phyloP scores from a whole-genome alignment of 2,888 invertebrate species.

The Temnothorax rugatulus region DNA sequence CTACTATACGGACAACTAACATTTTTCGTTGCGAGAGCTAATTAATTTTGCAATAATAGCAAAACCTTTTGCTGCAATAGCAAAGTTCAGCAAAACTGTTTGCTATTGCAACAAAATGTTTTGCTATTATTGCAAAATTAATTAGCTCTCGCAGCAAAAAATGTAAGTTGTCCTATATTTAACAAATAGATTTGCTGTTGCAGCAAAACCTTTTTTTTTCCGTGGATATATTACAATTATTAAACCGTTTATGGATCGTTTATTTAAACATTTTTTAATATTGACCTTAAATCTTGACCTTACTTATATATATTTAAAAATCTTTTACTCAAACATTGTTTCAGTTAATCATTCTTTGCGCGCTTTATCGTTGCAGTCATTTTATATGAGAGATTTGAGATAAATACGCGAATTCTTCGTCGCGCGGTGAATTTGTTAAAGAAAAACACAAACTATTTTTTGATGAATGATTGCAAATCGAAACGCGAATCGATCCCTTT shows the following conservation, averaged over 20 bases:
- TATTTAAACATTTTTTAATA: not conserved
- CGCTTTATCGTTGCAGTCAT: not conserved
- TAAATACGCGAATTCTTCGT: not conserved
- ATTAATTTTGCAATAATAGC: too few species aligned
- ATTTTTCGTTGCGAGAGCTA: too few species aligned
- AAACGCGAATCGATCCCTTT: constrained; percentile 58
- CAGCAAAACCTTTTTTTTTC: too few species aligned
- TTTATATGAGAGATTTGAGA: not conserved
- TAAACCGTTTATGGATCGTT: not conserved
- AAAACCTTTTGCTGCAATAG: too few species aligned
- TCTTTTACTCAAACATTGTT: not conserved
- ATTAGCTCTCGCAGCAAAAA: too few species aligned
- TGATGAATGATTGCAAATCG: constrained; percentile 65
- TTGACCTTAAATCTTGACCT: too few species aligned
- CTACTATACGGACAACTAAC: too few species aligned
- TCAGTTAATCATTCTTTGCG: not conserved
- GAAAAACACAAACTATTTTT: not conserved
- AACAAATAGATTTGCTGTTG: too few species aligned
- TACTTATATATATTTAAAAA: not conserved
- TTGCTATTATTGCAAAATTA: too few species aligned
- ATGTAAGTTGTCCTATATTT: too few species aligned
- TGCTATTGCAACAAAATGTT: too few species aligned
- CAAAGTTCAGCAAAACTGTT: too few species aligned
- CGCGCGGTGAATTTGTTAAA: not conserved
- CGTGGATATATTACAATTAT: not conserved